Evolutionary conservation across 1,140 invertebrate species (phyloP).

Genomic region (Adoxophyes honmai): DNA sequence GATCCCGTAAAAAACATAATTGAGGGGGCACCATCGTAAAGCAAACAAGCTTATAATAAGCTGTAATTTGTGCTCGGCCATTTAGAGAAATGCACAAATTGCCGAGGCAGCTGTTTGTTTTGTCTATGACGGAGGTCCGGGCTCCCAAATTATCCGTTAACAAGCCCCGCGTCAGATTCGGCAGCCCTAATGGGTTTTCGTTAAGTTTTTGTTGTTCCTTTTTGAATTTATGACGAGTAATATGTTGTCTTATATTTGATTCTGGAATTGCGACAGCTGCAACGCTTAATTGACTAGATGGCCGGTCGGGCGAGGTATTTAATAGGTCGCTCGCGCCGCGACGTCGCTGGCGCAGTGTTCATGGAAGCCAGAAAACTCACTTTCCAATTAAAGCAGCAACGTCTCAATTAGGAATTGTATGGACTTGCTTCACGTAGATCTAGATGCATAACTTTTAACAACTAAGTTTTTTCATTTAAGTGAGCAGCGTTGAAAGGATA

Average conservation of each 20-base stretch:
- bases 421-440: background rate
- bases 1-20: constrained; percentile 74
- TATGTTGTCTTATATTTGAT: constrained; percentile 49
- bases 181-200: constrained; percentile 76
- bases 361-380: constrained; percentile 1
- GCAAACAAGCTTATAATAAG: constrained; percentile 77
- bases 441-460: constrained; percentile 3
- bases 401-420: background rate
- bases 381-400: background rate
- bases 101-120: constrained; percentile 73
- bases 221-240: constrained; percentile 67
- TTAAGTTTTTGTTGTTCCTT: constrained; percentile 71
- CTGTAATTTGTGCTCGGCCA: constrained; percentile 73
- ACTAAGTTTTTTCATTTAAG: background rate
- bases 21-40: constrained; percentile 73
- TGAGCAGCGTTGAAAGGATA: too few relatives aligned
- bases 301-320: constrained; percentile 5
- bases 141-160: constrained; percentile 71
- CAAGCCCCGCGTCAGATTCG: constrained; percentile 75
- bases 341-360: background rate
- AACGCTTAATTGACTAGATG: constrained; percentile 44
- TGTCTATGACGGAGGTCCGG: constrained; percentile 75
- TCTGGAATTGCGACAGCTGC: constrained; percentile 54
- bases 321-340: constrained; percentile 2
- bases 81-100: constrained; percentile 77